phyloP scores from a whole-genome alignment of 92 coral and sea anemone species.

The Epizoanthus ramosus region DNA sequence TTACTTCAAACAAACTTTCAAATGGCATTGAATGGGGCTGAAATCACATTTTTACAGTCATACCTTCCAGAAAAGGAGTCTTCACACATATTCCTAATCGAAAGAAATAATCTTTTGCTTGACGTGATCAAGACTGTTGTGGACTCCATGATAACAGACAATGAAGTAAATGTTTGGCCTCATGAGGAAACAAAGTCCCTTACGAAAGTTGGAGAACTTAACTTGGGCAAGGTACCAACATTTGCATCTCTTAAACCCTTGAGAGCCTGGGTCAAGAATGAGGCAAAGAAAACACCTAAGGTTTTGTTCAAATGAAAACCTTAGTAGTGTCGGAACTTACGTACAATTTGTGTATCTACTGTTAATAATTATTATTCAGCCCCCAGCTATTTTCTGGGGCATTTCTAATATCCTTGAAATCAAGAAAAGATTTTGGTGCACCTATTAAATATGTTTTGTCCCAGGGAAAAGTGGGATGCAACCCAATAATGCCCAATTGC shows the following conservation, averaged over 20 bases:
- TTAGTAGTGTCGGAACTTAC: not conserved
- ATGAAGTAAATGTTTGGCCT: constrained; percentile 55
- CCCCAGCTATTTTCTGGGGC: not conserved
- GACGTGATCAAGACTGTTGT: constrained; percentile 49
- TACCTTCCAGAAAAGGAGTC: constrained; percentile 56
- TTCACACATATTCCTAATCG: constrained; percentile 47
- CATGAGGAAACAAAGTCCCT: constrained; percentile 56
- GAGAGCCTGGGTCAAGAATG: constrained; percentile 53
- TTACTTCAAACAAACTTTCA: too few relatives aligned
- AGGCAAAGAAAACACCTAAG: constrained; percentile 47
- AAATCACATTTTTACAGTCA: constrained; percentile 49
- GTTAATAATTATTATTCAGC: constrained; percentile 9
- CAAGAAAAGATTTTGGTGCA: constrained; percentile 5
- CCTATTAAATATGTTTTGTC: not conserved
- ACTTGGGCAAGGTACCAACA: constrained; percentile 57
- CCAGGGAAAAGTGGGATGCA: constrained; percentile 3
- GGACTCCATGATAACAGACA: constrained; percentile 54
- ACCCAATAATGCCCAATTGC: not conserved
- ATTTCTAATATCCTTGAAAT: too few relatives aligned
- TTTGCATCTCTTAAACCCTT: constrained; percentile 53
- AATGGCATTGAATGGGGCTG: too few relatives aligned
- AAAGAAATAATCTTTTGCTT: constrained; percentile 49
- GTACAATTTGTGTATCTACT: not conserved
- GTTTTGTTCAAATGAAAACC: constrained; percentile 27
- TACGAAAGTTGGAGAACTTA: constrained; percentile 52